Base-by-base conservation (phyloP, 1,140 invertebrate genomes). In the Caenorhabditis brenneri region DNA sequence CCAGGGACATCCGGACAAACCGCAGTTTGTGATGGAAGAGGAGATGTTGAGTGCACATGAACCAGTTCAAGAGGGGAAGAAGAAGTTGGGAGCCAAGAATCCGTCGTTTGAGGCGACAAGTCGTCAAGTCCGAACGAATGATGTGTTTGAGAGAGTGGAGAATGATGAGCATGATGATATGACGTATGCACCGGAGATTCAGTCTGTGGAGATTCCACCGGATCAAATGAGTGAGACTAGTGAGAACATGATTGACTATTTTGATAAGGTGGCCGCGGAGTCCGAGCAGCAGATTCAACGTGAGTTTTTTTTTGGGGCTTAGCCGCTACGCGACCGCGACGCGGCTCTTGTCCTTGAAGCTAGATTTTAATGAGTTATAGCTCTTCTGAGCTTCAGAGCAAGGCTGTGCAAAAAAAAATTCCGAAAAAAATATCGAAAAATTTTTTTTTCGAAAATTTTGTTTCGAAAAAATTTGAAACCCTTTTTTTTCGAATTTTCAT, bases 151-250 rank as follows among this genome's bases (percentile, higher is more conserved):
- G 16, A 89, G 88, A 58, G 60, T 84, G 0, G 89, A 89, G n/a
- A 51, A 79, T 4, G 88, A 89, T 55, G 88, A 89, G 24, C 85
- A 83, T 16, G 88, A 89, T 55, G 88, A 89, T 79, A 85, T 90
- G 69, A 89, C 88, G 1, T 89, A 88, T 69, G 88, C 88, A 10
- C 88, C 88, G 1, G 88, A 89, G 80, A 89, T 89, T 78, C 88
- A 89, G 49, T 87, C 88, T 16, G 80, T 90, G 4, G 88, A 89
- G 74, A 89, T 89, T 46, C 88, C 88, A 33, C 88, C 88, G 9
- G 88, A 89, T 80, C 89, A 89, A 55, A 58, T 89, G 78, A 90
- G 89, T 60, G 89, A 90, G 78, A 79, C 79, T 33, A 90, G 88
- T 33, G 88, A 85, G 55, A 86, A 86, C 31, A 84, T 86, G 46